These are phyloP conservation scores for Actenoides hombroni DNA, from an alignment of 2,113 vertebrate genomes.

Conservation along the genomic window DNA sequence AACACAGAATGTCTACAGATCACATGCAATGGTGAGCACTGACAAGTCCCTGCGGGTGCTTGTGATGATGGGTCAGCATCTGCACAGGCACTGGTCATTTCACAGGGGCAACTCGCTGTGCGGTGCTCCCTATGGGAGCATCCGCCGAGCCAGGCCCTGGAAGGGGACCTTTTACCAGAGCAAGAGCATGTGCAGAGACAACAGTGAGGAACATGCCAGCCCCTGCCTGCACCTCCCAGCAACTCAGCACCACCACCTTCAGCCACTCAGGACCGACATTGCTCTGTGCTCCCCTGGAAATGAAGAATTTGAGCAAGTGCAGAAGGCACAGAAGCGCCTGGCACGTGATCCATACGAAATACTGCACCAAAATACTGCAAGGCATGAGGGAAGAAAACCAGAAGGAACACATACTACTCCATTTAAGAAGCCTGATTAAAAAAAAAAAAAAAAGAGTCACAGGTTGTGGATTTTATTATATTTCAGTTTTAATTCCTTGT, in stretches of 20 bases:
- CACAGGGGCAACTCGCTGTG: background rate
- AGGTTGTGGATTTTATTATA: background rate
- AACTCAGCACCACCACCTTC: background rate
- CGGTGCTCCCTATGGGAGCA: background rate
- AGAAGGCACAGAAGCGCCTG: background rate
- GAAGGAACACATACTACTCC: background rate
- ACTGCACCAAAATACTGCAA: background rate
- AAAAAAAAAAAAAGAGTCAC: background rate
- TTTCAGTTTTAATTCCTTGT: constrained; percentile 31
- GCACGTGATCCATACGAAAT: background rate
- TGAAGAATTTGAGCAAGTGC: background rate
- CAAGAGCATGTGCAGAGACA: background rate
- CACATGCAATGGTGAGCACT: accelerated
- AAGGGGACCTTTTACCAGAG: accelerated
- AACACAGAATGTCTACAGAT: background rate
- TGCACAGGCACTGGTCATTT: background rate
- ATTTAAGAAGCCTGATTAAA: background rate
- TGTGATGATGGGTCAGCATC: accelerated
- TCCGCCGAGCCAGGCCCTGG: background rate
- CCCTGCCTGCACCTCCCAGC: background rate
- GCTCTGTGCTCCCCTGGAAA: accelerated
- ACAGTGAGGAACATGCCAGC: background rate
- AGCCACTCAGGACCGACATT: accelerated
- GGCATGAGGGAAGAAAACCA: background rate
- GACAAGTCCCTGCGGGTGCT: accelerated